Evolutionary conservation across 2,888 invertebrate species (phyloP).

Genomic region (Chironomus tentans): DNA sequence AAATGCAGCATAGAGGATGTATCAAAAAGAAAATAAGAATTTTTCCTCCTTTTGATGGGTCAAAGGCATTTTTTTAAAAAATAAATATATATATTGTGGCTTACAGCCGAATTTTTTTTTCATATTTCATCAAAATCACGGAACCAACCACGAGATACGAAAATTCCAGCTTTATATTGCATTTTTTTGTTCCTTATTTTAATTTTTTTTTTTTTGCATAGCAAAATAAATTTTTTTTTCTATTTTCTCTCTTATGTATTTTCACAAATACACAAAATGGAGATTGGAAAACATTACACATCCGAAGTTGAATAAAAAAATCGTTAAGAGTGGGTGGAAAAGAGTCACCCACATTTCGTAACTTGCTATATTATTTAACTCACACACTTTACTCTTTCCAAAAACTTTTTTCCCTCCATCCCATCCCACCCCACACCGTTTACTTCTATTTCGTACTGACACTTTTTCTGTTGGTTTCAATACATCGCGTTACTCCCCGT

Average conservation of each 20-base stretch:
- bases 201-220: neutral
- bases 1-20: too few relatives aligned
- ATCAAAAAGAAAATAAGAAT: too few relatives aligned
- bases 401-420: neutral
- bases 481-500: constrained; percentile 18
- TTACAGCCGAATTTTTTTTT: neutral
- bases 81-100: too few relatives aligned
- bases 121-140: neutral
- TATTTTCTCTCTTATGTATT: neutral
- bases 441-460: neutral
- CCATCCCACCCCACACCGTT: neutral
- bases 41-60: too few relatives aligned
- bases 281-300: constrained; percentile 25
- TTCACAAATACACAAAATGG: constrained; percentile 21
- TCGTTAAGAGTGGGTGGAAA: constrained; percentile 19
- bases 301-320: constrained; percentile 14
- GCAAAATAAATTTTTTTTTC: neutral
- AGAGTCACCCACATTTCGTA: neutral
- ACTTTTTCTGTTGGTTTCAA: neutral
- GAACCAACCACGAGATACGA: neutral
- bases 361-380: neutral
- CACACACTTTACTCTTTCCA: neutral
- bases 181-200: too few relatives aligned
- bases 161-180: neutral
- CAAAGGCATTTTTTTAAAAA: too few relatives aligned